Evolutionary conservation across 2,888 invertebrate species (phyloP), one percentile per base, ranked within the genome.

Genomic region (Drosophila rellima): DNA sequence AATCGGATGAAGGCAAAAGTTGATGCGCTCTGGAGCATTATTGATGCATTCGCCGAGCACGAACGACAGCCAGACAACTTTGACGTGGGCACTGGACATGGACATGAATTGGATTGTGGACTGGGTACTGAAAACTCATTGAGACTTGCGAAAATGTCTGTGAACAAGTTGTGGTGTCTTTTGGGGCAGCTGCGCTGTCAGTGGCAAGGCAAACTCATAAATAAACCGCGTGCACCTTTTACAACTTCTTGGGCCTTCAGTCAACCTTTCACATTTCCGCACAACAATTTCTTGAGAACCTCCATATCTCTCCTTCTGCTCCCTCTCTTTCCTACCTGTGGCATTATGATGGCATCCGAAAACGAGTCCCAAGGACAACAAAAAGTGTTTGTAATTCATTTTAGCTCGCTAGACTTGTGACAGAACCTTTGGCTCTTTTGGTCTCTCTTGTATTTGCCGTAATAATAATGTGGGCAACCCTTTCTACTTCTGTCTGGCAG

Each of bases 351-450:
- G 56, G 45, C 39, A 29, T 4, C 17, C 54, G 48, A 47, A 52
- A 47, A 47, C 23, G 56, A 18, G 42, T 44, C 63, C 75, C 77
- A 75, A 63, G 56, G 70, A 70, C 78, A 75, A 45, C 37, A 78
- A 85, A 82, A 82, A 74, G 76, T 86, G 84, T 87, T 83, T 88
- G 89, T 87, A 84, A 84, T 84, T 89, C 84, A 84, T 83, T 84
- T 87, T 74, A 78, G 73, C 78, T 80, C 81, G 69, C 74, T 85
- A 76, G 86, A 68, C 65, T 62, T 40, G n/a, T 54, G 54, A 42
- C 54, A 54, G 54, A 33, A 55, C 54, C 35, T 60, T 50, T 45
- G 61, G 33, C 50, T 42, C 64, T n/a, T n/a, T n/a, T n/a, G n/a
- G 18, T 40, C 40, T 40, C 35, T 23, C 35, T 23, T 29, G 17